These are phyloP conservation scores for Macroramphosus scolopax DNA, from an alignment of 2,797 vertebrate species.

Conservation along the genomic window DNA sequence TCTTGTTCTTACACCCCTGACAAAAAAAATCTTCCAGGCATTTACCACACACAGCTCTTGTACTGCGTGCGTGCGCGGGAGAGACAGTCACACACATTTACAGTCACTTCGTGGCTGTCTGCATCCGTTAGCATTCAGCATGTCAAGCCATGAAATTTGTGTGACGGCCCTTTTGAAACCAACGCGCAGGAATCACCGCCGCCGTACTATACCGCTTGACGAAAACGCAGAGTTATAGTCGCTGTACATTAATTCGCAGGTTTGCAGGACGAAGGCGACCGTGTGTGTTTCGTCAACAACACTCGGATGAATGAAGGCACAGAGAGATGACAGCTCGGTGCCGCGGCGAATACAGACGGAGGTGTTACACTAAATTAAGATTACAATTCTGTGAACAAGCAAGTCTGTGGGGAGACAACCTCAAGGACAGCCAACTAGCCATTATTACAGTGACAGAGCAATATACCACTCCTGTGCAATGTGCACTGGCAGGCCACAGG, in stretches of 20 bases:
- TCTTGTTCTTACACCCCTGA: constrained; percentile 65
- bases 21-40: constrained; percentile 76
- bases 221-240: constrained; percentile 1
- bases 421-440: neutral
- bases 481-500: neutral
- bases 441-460: neutral
- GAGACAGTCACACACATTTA: constrained; percentile 47
- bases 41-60: constrained; percentile 64
- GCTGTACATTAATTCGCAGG: neutral
- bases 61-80: constrained; percentile 33
- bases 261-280: neutral
- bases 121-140: constrained; percentile 51
- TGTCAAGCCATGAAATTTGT: constrained; percentile 47
- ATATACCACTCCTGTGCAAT: neutral
- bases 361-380: neutral
- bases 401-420: neutral
- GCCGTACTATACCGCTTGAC: constrained; percentile 4
- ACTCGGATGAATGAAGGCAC: constrained; percentile 3
- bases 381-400: neutral
- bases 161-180: constrained; percentile 36
- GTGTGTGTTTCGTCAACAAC: neutral
- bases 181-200: constrained; percentile 12
- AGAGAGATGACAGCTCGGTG: neutral
- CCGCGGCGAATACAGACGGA: constrained; percentile 4
- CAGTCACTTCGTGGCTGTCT: constrained; percentile 58